Percentiles rank a stretch among this genome's conserved stretches.
These are phyloP conservation scores for Tapirus indicus DNA, from an alignment of 2,797 vertebrate genomes.

Conservation along the genomic window DNA sequence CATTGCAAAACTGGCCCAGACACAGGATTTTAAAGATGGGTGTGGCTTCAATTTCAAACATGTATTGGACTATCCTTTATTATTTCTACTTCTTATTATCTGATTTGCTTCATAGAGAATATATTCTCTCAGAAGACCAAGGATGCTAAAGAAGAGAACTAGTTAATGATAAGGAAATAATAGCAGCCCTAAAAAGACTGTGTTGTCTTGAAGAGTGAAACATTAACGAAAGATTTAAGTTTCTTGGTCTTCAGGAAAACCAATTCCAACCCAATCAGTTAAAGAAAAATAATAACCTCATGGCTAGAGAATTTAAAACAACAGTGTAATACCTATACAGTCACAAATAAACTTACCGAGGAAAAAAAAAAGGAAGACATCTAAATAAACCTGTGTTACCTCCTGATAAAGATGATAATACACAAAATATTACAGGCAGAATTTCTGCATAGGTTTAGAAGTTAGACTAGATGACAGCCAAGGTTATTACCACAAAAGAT, in stretches of 20 bases:
- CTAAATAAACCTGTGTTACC: not conserved
- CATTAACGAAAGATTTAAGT: not conserved
- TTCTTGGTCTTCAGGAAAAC: not conserved
- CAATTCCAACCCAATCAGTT: not conserved
- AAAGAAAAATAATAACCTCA: slow-evolving; percentile 32
- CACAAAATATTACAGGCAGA: not conserved
- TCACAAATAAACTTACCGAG: not conserved
- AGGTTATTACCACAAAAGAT: not conserved
- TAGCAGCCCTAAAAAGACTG: not conserved
- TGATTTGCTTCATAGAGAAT: not conserved
- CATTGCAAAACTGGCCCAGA: not conserved
- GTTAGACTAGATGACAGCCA: not conserved
- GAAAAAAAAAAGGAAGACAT: not conserved
- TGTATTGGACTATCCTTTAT: not conserved
- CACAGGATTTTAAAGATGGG: not conserved
- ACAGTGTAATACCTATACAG: not conserved
- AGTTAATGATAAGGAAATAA: not conserved
- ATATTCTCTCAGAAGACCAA: not conserved
- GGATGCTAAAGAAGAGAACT: not conserved
- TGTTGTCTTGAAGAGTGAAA: not conserved
- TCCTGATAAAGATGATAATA: not conserved
- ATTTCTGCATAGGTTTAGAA: not conserved
- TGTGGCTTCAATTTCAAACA: not conserved
- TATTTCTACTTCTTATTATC: not conserved
- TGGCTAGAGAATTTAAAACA: not conserved